Evolutionary conservation across 2,888 invertebrate genomes (phyloP).

Genomic region (Cyaniris semiargus): DNA sequence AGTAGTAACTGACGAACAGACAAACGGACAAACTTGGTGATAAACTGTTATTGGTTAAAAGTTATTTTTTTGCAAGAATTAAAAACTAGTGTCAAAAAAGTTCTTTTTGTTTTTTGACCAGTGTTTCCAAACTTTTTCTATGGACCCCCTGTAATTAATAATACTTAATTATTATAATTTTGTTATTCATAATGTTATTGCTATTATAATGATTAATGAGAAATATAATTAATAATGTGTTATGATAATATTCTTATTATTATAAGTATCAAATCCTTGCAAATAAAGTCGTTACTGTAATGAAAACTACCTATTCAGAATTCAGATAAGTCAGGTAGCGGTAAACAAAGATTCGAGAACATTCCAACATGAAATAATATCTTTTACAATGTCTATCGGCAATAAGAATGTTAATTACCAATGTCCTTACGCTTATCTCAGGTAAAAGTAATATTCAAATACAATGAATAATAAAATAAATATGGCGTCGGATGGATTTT

Average conservation of each 20-base stretch:
- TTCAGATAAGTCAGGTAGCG: conserved; percentile 37
- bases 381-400: conserved; percentile 35
- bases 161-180: not conserved
- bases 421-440: conserved; percentile 53
- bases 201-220: not conserved
- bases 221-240: not conserved
- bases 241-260: not conserved
- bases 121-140: not conserved
- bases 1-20: not conserved
- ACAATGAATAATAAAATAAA: conserved; percentile 30
- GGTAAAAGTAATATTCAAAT: conserved; percentile 37
- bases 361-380: conserved; percentile 17
- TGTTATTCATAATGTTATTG: not conserved
- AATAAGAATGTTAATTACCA: conserved; percentile 69
- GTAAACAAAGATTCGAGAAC: conserved; percentile 28
- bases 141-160: not conserved
- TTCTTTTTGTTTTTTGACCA: not conserved
- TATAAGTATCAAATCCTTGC: not conserved
- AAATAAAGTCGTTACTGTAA: not conserved
- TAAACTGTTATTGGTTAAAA: not conserved
- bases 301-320: conserved; percentile 34
- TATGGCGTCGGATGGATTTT: conserved; percentile 10
- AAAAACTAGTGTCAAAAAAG: too few species aligned
- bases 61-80: too few species aligned
- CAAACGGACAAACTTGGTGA: not conserved